Evolutionary conservation across 2,797 vertebrate species (phyloP), one percentile per base, ranked within the genome.

Genomic region (Pseudochirops corinnae): DNA sequence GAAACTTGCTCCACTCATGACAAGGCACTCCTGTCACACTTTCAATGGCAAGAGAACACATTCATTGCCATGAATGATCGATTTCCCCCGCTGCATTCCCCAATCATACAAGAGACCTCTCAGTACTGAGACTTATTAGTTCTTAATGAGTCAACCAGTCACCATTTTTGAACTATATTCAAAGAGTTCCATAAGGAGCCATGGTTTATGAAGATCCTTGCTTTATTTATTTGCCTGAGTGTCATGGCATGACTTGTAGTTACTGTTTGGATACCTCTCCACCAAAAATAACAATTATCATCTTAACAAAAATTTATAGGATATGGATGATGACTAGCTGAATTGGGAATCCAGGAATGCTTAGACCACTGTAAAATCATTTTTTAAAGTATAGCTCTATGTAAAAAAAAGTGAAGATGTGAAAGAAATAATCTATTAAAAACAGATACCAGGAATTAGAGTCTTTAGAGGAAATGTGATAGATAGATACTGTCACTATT

Each of bases 341-440:
- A 92, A 2, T 91, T 62, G 90, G n/a, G 13, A 92, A 60, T 91
- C 7, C 53, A 93, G 67, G 31, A 55, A 82, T 2, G 92, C 93
- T 14, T 91, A 39, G 10, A 91, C n/a, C 93, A 94, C 90, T 29
- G 62, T 91, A 55, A 91, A 24, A 95, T 93, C 28, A 90, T 94
- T 90, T 91, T 82, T 91, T 96, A 24, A 93, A 92, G 46, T 56
- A 29, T 28, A 90, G 28, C 91, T 93, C 94, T 52, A 94, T 62
- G 52, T 52, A 52, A 52, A 95, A 95, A 93, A 91, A 94, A 39
- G 56, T 58, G 39, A 96, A 93, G 28, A 82, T 60, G 28, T 82
- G 52, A 95, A 26, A n/a, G 29, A 96, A 95, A 94, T 50, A 14
- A 90, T 91, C 28, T 14, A 56, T 97, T 96, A 93, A 91, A 95